Evolutionary conservation across 1,140 invertebrate genomes (phyloP), one percentile per base, ranked within the genome.

Genomic region (Bombus waltoni): DNA sequence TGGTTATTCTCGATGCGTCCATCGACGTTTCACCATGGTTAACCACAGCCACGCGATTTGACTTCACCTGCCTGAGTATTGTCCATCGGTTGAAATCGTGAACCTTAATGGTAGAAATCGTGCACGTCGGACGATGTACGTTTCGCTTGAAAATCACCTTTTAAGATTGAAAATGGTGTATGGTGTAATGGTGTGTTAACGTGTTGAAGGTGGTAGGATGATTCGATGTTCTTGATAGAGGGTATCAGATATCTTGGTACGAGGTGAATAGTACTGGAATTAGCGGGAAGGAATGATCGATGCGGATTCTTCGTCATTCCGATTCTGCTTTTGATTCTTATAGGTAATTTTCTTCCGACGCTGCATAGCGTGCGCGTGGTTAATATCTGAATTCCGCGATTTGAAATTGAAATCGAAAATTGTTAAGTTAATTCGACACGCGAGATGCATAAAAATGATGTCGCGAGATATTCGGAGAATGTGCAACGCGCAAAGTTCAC

Each of bases 1-100:
- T 71, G 84, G 78, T 81, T 81, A 75, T 81, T 42, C 78, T 44
- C 78, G 28, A 81, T 70, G 66, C 79, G 57, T 71, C 68, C 81
- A 73, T 85, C 65, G 76, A 35, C 35, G 47, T 28, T n/a, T 77
- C 42, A n/a, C 70, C 32, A 32, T 28, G 40, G 76, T 72, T 44
- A 57, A 74, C 62, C 75, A 25, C 32, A 72, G 8, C 40, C 13
- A 32, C 32, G 47, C 47, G 47, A 22, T 53, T 53, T 53, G 18
- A 53, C 47, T 32, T 35, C 83, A 84, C 76, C 83, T 72, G 76
- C 76, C 66, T 72, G 78, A n/a, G 2, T 28, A 44, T 82, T 53
- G n/a, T 59, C 71, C 40, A 65, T 42, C 25, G 65, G 3, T 35
- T 8, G n/a, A 32, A 47, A 59, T 15, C 65, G 44, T 35, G 42